Conservation (phyloP, 2,113 vertebrate genomes). For the Ctenodactylus gundi region DNA sequence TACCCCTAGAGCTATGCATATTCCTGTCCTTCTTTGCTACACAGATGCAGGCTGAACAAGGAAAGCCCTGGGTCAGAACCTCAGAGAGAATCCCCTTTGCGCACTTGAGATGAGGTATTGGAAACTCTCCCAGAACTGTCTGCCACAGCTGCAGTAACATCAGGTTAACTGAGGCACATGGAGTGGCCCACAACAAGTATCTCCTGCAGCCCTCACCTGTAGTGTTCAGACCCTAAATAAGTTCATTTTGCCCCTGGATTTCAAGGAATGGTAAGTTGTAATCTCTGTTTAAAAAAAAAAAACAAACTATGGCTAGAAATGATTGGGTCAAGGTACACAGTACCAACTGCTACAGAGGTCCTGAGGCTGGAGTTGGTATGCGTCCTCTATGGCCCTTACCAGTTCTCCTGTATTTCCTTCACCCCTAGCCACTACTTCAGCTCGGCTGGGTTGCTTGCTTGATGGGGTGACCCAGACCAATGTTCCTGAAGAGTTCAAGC, state of each 20-base stretch:
- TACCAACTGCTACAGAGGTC: neutral
- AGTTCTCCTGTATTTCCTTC: neutral
- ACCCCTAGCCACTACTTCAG: neutral
- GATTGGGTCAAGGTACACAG: neutral
- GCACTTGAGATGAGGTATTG: neutral
- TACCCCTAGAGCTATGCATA: neutral
- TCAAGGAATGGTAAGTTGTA: neutral
- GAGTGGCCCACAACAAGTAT: neutral
- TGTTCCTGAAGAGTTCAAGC: neutral
- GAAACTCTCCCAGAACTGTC: neutral
- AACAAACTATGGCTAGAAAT: neutral
- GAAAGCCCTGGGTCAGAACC: constrained; percentile 36
- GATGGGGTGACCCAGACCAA: neutral
- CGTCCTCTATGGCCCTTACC: neutral
- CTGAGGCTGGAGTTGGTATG: neutral
- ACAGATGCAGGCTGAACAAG: neutral
- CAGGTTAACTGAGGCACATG: neutral
- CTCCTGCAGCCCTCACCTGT: neutral
- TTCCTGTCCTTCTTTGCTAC: neutral
- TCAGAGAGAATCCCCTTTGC: neutral
- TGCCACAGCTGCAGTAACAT: neutral
- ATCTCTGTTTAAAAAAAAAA: neutral
- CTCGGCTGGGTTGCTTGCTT: neutral
- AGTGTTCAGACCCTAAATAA: neutral
- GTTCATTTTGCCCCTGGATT: neutral